Conservation (phyloP, 2,113 vertebrate genomes). For the Urocynchramus pylzowi region DNA sequence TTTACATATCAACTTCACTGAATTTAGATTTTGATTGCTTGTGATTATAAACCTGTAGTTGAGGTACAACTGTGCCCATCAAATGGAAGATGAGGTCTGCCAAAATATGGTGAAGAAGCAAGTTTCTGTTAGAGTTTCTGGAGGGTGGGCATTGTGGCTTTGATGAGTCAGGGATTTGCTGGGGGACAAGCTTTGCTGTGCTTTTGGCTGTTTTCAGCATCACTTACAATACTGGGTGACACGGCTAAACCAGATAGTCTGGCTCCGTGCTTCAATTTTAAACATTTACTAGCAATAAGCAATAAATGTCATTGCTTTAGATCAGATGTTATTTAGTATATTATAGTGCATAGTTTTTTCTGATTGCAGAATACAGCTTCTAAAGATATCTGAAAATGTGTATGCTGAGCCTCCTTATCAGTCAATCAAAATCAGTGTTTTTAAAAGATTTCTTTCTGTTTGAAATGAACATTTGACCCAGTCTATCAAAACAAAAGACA, state of each 20-base stretch:
- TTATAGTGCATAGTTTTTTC: not conserved
- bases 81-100: not conserved
- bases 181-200: not conserved
- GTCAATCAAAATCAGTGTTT: not conserved
- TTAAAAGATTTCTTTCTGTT: not conserved
- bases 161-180: not conserved
- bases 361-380: not conserved
- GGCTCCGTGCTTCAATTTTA: not conserved
- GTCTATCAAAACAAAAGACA: not conserved
- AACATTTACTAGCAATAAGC: not conserved
- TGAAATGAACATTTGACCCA: not conserved
- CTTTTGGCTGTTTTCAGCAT: not conserved
- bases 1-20: not conserved
- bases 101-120: not conserved
- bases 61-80: not conserved
- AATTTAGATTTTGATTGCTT: not conserved
- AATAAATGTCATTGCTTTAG: not conserved
- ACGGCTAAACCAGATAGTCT: not conserved
- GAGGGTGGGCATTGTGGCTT: rapidly evolving
- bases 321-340: not conserved
- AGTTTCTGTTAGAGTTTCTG: not conserved
- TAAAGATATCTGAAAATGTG: not conserved
- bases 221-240: not conserved
- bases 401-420: not conserved
- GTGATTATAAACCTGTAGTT: not conserved